Evolutionary conservation across 2,113 vertebrate species (phyloP).

Genomic region (Rattus norvegicus): DNA sequence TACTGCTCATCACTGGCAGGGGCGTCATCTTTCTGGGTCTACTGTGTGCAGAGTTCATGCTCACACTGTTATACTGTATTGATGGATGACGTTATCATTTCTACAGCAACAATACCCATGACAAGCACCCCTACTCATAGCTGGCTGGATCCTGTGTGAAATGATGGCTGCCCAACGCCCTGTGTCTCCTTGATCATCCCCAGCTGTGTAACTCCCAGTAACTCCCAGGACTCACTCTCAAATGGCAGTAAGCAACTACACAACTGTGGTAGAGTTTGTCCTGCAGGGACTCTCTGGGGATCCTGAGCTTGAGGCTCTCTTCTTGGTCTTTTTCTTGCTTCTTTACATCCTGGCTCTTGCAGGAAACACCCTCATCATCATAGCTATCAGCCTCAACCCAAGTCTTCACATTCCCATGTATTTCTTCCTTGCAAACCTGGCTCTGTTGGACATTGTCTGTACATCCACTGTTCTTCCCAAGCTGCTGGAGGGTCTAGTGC

Average conservation of each 20-base stretch:
- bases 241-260: not conserved
- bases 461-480: slow-evolving; percentile 64
- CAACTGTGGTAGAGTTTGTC: not conserved
- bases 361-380: slow-evolving; percentile 50
- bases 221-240: rapidly evolving
- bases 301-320: not conserved
- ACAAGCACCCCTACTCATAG: not conserved
- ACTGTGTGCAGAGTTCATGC: not conserved
- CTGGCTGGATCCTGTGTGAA: not conserved
- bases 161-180: rapidly evolving
- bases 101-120: not conserved
- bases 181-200: not conserved
- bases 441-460: slow-evolving; percentile 56
- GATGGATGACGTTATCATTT: not conserved
- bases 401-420: slow-evolving; percentile 46
- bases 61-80: not conserved
- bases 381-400: slow-evolving; percentile 12
- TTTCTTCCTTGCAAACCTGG: slow-evolving; percentile 67
- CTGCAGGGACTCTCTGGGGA: slow-evolving; percentile 55
- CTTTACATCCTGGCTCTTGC: slow-evolving; percentile 45
- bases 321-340: slow-evolving; percentile 7
- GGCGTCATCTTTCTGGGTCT: too few relatives aligned
- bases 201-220: too few relatives aligned
- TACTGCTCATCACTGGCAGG: not conserved
- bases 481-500: slow-evolving; percentile 25